Percentiles rank a stretch among this genome's conserved stretches.
Evolutionary conservation across 2,888 invertebrate species (phyloP).

Genomic region (Poecilus cupreus): DNA sequence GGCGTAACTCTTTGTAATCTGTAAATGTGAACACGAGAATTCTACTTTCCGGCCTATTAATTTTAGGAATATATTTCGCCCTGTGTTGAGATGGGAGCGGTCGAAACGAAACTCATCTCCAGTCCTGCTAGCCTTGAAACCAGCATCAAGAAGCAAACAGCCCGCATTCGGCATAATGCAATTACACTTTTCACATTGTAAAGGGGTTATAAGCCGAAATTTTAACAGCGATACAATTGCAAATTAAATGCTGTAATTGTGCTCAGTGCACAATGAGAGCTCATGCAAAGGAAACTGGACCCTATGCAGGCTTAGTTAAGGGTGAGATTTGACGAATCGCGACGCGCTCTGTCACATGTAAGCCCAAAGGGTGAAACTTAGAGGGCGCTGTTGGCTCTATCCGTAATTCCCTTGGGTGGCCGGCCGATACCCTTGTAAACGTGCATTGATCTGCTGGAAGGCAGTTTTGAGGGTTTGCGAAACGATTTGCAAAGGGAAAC

Average conservation of each 20-base stretch:
- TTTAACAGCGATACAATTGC: conserved; percentile 67
- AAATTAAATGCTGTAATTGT: conserved; percentile 68
- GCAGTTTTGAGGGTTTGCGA: conserved; percentile 49
- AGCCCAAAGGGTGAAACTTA: conserved; percentile 65
- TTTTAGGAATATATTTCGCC: neutral
- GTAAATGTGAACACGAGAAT: no score
- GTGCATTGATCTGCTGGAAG: conserved; percentile 63
- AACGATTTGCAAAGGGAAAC: neutral
- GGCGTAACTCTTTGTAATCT: no score
- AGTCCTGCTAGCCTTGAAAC: neutral
- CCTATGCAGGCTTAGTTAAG: neutral
- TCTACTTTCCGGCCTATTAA: no score
- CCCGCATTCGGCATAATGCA: conserved; percentile 61
- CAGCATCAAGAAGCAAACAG: conserved; percentile 29
- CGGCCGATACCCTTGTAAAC: conserved; percentile 64
- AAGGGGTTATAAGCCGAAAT: conserved; percentile 67
- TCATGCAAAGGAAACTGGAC: conserved; percentile 2
- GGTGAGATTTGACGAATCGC: conserved; percentile 45
- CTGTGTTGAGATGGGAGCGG: neutral
- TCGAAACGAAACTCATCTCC: neutral
- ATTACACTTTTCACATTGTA: conserved; percentile 63
- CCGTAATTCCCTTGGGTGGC: conserved; percentile 63
- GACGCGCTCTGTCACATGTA: conserved; percentile 62
- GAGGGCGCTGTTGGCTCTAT: conserved; percentile 61
- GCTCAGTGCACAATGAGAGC: conserved; percentile 52